Evolutionary conservation across 92 coral and sea anemone genomes (phyloP).

Genomic region (Nematostella vectensis): DNA sequence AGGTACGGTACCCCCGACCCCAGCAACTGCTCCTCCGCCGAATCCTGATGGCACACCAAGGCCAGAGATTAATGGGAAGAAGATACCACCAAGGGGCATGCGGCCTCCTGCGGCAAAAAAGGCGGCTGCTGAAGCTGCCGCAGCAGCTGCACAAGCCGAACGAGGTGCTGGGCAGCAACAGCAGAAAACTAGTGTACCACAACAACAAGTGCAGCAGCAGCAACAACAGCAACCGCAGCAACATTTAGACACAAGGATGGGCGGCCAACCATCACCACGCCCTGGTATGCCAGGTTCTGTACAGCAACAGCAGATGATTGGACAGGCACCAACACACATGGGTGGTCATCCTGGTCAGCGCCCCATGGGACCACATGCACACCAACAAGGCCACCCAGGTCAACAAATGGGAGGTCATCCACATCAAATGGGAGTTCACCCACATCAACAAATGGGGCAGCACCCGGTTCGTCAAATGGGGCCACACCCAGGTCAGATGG

Average conservation of each 20-base stretch:
- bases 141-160: background rate
- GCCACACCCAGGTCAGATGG: conserved; percentile 21
- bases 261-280: background rate
- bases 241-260: conserved; percentile 2
- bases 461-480: conserved; percentile 2
- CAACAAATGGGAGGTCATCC: background rate
- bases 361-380: conserved; percentile 10
- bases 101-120: background rate
- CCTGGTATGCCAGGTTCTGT: conserved; percentile 23
- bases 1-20: conserved; percentile 16
- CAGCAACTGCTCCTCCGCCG: conserved; percentile 15
- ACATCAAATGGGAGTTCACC: conserved; percentile 6
- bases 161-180: conserved; percentile 20
- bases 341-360: conserved; percentile 11
- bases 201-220: conserved; percentile 12
- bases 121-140: background rate
- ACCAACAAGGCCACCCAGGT: conserved; percentile 2
- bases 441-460: conserved; percentile 22
- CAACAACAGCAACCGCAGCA: background rate
- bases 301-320: conserved; percentile 16
- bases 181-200: conserved; percentile 17
- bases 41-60: conserved; percentile 23
- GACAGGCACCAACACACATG: conserved; percentile 12
- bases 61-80: background rate
- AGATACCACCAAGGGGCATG: background rate